Evolutionary conservation across 1,140 invertebrate genomes (phyloP), one percentile per base, ranked within the genome.

Genomic region (Scaptomyza montana): DNA sequence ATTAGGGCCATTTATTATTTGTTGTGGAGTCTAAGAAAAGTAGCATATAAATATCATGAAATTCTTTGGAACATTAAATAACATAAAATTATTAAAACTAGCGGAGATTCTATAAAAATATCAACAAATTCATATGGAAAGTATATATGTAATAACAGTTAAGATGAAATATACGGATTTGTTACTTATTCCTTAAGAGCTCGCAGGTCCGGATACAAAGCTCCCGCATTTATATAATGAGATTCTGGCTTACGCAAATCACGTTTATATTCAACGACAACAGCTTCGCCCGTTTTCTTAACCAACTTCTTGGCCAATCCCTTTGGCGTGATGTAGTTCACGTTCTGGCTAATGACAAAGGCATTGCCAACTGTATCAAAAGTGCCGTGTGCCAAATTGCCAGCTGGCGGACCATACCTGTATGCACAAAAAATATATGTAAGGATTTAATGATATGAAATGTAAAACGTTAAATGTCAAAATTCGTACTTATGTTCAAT

Each of bases 331-430:
- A 96, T 91, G 43, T 93, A 92, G 77, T 94, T 93, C 0, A 94
- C 92, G 90, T 95, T 95, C 72, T 93, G 92, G 16, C 93, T 93
- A 3, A 95, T 93, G 70, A 93, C 85, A 41, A 93, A 93, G 2
- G 94, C 92, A 91, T 96, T 95, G 12, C 95, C 95, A 19, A 95
- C 93, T 1, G 95, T 93, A 77, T 93, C 93, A 28, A 96, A 92
- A 3, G 94, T 93, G 70, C 94, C 93, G 46, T 93, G 93, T 2
- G 95, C 93, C 1, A 95, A 87, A 66, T 92, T 90, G 8, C 94
- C 94, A 55, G 93, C 94, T 19, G 94, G 92, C 7, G 89, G 67
- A 2, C 95, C 95, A 92, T 95, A 96, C 61, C 85, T 43, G 39
- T 4, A 43, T 95, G 94, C 3, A 25, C 1, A 25, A 3, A 25